These are phyloP conservation scores for Smittia aterrima DNA, from an alignment of 2,888 invertebrate species.

Conservation along the genomic window DNA sequence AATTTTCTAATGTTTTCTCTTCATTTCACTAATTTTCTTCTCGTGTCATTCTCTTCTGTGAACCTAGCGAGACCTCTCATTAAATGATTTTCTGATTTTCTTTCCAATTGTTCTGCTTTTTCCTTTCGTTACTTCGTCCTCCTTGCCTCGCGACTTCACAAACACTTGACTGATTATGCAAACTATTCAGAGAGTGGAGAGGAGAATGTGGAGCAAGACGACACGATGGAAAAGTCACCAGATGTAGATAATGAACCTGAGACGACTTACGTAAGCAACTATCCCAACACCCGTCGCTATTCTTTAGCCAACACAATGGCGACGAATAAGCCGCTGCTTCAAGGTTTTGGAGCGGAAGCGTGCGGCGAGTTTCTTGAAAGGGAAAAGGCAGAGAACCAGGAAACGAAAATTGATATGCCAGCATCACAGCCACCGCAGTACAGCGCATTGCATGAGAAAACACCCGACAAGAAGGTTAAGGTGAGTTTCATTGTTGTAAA, in stretches of 20 bases:
- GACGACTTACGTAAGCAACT: conserved; percentile 32
- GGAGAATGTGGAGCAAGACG: conserved; percentile 43
- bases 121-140: not conserved
- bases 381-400: not conserved
- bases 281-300: conserved; percentile 34
- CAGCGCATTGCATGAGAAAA: conserved; percentile 32
- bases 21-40: not conserved
- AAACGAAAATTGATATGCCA: conserved; percentile 42
- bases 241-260: conserved; percentile 16
- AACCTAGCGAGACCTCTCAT: too few species aligned
- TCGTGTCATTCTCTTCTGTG: not conserved
- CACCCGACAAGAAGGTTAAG: conserved; percentile 52
- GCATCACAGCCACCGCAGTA: conserved; percentile 26
- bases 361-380: not conserved
- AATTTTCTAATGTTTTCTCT: not conserved
- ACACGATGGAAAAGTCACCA: conserved; percentile 42
- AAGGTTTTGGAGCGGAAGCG: conserved; percentile 5
- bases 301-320: conserved; percentile 33
- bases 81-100: not conserved
- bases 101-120: not conserved
- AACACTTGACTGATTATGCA: too few species aligned
- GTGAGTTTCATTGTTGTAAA: conserved; percentile 46
- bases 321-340: conserved; percentile 18
- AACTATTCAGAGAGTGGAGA: conserved; percentile 38
- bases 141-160: too few species aligned